Percentiles rank a stretch among this genome's conserved stretches.
These are phyloP conservation scores for Crepidodera aurea DNA, from an alignment of 2,888 invertebrate species.

Conservation along the genomic window DNA sequence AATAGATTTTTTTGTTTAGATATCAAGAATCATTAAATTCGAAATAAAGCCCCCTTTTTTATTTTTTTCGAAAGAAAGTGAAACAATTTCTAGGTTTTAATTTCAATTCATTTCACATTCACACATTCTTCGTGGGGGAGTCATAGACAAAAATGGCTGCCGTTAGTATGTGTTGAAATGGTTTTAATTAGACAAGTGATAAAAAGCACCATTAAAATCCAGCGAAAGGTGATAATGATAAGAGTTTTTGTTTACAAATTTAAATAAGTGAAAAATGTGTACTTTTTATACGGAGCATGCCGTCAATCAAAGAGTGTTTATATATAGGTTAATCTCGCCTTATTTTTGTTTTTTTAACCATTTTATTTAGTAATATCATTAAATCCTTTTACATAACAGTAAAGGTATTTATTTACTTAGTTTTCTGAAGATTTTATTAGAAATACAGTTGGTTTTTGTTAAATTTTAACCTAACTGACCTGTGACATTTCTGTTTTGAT, in stretches of 20 bases:
- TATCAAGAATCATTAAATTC: neutral
- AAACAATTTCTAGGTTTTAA: constrained; percentile 10
- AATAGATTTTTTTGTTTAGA: neutral
- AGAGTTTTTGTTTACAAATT: constrained; percentile 38
- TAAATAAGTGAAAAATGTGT: constrained; percentile 12
- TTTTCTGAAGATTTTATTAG: constrained; percentile 6
- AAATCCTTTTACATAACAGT: constrained; percentile 19
- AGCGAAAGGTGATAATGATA: constrained; percentile 49
- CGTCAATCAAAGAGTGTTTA: constrained; percentile 47
- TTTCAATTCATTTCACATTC: constrained; percentile 18
- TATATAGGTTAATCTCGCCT: constrained; percentile 59
- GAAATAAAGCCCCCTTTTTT: neutral
- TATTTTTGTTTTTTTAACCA: constrained; percentile 44
- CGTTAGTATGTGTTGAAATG: constrained; percentile 57
- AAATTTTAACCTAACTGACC: constrained; percentile 27
- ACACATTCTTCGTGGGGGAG: constrained; percentile 56
- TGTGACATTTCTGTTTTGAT: constrained; percentile 35
- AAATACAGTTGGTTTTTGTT: constrained; percentile 3
- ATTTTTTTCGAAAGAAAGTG: neutral
- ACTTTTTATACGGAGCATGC: constrained; percentile 14
- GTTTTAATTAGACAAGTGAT: constrained; percentile 53
- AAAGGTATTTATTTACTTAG: neutral
- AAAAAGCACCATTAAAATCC: constrained; percentile 53
- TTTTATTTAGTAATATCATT: constrained; percentile 34
- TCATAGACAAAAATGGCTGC: constrained; percentile 60